Evolutionary conservation across 1,140 invertebrate species (phyloP).

Genomic region (Nebria ingens): DNA sequence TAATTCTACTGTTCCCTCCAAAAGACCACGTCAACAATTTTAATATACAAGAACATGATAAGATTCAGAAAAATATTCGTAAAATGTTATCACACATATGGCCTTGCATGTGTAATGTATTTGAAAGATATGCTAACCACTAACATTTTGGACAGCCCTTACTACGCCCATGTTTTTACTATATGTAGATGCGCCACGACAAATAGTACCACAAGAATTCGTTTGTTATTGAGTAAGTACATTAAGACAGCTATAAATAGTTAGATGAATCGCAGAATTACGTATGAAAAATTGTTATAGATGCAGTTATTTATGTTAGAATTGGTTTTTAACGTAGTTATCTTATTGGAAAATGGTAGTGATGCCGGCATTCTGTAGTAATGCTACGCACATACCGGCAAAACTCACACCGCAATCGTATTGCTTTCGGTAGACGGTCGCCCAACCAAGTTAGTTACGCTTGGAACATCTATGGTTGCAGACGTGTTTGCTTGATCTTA

Average conservation of each 20-base stretch:
- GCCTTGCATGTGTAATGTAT: background rate
- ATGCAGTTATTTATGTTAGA: background rate
- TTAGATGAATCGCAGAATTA: background rate
- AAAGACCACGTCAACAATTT: too few species aligned
- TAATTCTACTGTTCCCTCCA: too few species aligned
- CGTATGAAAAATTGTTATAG: background rate
- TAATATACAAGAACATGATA: too few species aligned
- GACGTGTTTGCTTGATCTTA: slow-evolving; percentile 19
- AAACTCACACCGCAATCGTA: slow-evolving; percentile 16
- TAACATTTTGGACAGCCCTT: background rate
- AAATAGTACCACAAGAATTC: slow-evolving; percentile 11
- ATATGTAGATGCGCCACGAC: slow-evolving; percentile 13
- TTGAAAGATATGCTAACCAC: background rate
- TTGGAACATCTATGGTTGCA: slow-evolving; percentile 18
- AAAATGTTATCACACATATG: background rate
- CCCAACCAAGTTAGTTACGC: slow-evolving; percentile 18
- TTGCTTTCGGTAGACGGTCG: slow-evolving; percentile 9
- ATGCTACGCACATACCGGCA: slow-evolving; percentile 15
- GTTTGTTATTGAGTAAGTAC: slow-evolving; percentile 13
- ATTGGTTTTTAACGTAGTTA: background rate
- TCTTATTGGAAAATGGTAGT: slow-evolving; percentile 12
- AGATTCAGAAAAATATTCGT: background rate
- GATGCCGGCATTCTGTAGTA: slow-evolving; percentile 4
- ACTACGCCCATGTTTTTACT: slow-evolving; percentile 8
- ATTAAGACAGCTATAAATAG: slow-evolving; percentile 10